phyloP scores from a whole-genome alignment of 2,888 invertebrate genomes.

The Xestoiulus laeticollis region DNA sequence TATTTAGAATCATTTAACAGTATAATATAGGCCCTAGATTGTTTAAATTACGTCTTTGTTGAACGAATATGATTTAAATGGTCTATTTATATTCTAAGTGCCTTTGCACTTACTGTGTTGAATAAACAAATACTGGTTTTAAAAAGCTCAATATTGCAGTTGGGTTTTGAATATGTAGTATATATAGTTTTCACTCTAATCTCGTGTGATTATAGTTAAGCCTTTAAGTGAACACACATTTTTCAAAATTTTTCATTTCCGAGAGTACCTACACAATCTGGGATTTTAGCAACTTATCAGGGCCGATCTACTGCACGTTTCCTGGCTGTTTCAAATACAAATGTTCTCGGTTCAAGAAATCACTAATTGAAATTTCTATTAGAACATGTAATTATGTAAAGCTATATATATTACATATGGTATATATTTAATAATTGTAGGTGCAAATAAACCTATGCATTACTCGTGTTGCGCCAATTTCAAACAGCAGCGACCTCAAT shows the following conservation, averaged over 20 bases:
- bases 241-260: no score
- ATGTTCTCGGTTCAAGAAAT: not conserved
- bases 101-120: constrained; percentile 18
- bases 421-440: constrained; percentile 10
- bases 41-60: not conserved
- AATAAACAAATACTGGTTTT: constrained; percentile 8
- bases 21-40: not conserved
- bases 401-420: constrained; percentile 19
- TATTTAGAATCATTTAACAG: not conserved
- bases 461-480: not conserved
- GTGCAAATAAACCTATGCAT: constrained; percentile 18
- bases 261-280: not conserved
- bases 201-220: not conserved
- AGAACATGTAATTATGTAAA: constrained; percentile 6
- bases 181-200: not conserved
- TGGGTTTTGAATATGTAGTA: constrained; percentile 26
- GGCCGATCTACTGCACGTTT: no score
- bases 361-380: not conserved
- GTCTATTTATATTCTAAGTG: not conserved
- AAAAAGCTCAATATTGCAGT: not conserved
- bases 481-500: not conserved
- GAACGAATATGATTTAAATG: not conserved
- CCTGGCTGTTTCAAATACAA: not conserved
- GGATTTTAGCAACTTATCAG: not conserved
- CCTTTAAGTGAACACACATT: no score